Conservation (phyloP, 2,888 invertebrate species). For the Folsomia manolachei region DNA sequence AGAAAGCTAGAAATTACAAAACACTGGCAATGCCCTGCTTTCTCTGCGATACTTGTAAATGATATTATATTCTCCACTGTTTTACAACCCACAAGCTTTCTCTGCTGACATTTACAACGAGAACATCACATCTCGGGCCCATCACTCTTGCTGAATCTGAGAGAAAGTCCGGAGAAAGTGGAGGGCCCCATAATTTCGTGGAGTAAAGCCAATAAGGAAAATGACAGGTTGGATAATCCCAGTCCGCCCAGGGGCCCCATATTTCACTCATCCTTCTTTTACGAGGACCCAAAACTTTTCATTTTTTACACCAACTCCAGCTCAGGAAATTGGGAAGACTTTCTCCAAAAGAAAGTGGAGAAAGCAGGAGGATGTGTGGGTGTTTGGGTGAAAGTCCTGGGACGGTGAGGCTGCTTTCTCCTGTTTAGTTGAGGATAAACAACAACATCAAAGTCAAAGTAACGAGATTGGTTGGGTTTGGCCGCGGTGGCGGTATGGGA, state of each 20-base stretch:
- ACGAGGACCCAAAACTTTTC: neutral
- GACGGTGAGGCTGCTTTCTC: too few relatives aligned
- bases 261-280: neutral
- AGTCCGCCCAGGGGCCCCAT: neutral
- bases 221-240: neutral
- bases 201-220: neutral
- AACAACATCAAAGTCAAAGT: neutral
- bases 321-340: neutral
- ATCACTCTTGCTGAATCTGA: too few relatives aligned
- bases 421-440: neutral
- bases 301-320: neutral
- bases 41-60: too few relatives aligned
- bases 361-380: neutral
- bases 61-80: neutral
- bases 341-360: neutral
- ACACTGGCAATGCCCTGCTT: too few relatives aligned
- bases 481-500: too few relatives aligned
- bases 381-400: neutral
- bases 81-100: neutral
- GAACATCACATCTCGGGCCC: too few relatives aligned
- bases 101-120: neutral
- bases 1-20: neutral
- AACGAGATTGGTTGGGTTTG: too few relatives aligned
- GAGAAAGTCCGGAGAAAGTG: too few relatives aligned
- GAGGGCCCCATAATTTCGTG: neutral